Evolutionary conservation across 2,888 invertebrate genomes (phyloP).

Genomic region (Pseudoips prasinana): DNA sequence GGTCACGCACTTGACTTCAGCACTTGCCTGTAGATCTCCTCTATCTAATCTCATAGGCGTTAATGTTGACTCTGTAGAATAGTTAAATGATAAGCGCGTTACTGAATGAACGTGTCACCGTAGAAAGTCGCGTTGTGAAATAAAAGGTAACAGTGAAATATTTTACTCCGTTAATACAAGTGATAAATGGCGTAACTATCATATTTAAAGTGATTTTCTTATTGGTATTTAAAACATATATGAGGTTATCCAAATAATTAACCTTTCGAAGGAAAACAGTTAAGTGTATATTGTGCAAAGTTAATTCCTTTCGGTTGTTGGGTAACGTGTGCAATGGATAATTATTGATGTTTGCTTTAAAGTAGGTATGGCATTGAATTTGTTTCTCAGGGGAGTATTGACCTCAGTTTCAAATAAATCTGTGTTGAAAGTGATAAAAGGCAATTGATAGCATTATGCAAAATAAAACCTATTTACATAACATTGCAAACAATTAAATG

Average conservation of each 20-base stretch:
- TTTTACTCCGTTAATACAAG: too few relatives aligned
- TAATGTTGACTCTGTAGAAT: slow-evolving; percentile 32
- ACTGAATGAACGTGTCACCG: slow-evolving; percentile 28
- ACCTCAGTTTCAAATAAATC: slow-evolving; percentile 6
- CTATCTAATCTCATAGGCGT: slow-evolving; percentile 45
- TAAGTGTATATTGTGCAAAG: slow-evolving; percentile 24
- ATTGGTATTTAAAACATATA: too few relatives aligned
- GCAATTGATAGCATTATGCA: too few relatives aligned
- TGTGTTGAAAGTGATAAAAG: too few relatives aligned
- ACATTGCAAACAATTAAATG: too few relatives aligned
- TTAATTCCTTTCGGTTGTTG: slow-evolving; percentile 26
- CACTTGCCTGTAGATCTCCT: too few relatives aligned
- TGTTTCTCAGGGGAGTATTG: slow-evolving; percentile 10
- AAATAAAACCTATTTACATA: too few relatives aligned
- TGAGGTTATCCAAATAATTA: too few relatives aligned
- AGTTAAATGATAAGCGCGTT: slow-evolving; percentile 40
- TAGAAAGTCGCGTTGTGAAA: slow-evolving; percentile 15
- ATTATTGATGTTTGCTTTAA: slow-evolving; percentile 3
- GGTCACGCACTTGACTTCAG: too few relatives aligned
- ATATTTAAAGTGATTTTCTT: too few relatives aligned
- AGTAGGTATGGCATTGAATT: slow-evolving; percentile 1
- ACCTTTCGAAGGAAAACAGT: too few relatives aligned
- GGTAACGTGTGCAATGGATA: slow-evolving; percentile 16
- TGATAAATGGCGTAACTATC: too few relatives aligned
- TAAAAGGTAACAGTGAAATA: slow-evolving; percentile 4